A percentile compares a stretch with the other conserved stretches of the same genome.
Conservation (phyloP, 2,797 vertebrate genomes). For the Salarias fasciatus region DNA sequence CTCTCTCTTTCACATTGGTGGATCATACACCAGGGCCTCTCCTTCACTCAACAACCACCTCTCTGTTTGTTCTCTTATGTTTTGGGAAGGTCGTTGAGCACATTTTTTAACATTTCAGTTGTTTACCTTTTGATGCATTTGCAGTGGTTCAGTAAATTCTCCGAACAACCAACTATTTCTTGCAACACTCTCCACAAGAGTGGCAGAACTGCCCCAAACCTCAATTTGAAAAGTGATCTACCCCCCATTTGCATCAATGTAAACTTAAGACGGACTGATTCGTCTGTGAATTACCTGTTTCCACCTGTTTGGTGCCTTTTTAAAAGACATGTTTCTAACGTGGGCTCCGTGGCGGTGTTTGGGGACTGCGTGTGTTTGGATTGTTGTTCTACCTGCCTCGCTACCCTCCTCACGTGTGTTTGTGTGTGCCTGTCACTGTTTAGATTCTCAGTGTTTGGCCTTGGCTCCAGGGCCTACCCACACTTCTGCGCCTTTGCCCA, state of each 20-base stretch:
- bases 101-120: too few species aligned
- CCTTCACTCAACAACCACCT: too few species aligned
- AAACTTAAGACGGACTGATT: conserved; percentile 8
- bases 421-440: conserved; percentile 24
- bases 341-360: not conserved
- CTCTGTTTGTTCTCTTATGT: too few species aligned
- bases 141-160: too few species aligned
- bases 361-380: conserved; percentile 17
- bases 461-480: conserved; percentile 96
- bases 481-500: conserved; percentile 99
- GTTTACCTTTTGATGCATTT: too few species aligned
- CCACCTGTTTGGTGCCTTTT: conserved; percentile 10
- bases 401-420: not conserved
- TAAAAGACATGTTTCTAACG: not conserved
- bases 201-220: too few species aligned
- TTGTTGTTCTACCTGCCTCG: conserved; percentile 17
- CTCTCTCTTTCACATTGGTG: too few species aligned
- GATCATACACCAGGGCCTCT: too few species aligned
- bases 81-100: too few species aligned
- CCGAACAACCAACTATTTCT: too few species aligned
- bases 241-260: conserved; percentile 18
- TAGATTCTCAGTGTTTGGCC: conserved; percentile 98
- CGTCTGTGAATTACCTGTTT: conserved; percentile 18
- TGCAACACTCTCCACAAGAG: too few species aligned
- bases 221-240: not conserved